A percentile compares a stretch with the other conserved stretches of the same genome.
Evolutionary conservation across 2,888 invertebrate genomes (phyloP).

Genomic region (Amaurobius ferox): DNA sequence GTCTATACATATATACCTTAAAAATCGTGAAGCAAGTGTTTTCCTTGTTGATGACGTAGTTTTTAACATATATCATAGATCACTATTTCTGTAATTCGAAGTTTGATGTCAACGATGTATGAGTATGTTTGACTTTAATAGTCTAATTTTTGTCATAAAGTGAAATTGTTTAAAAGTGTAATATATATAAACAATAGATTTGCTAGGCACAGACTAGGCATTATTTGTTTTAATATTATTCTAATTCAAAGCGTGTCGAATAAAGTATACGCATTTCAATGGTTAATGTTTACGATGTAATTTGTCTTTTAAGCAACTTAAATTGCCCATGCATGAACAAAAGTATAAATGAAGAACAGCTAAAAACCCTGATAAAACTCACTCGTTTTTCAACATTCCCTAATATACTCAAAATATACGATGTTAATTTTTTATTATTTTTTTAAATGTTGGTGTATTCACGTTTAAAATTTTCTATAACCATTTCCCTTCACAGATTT

Average conservation of each 20-base stretch:
- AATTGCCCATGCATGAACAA: not conserved
- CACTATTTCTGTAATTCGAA: not conserved
- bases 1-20: constrained; percentile 8
- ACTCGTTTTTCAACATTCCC: too few species aligned
- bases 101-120: constrained; percentile 6
- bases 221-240: not conserved
- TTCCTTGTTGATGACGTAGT: constrained; percentile 5
- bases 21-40: not conserved
- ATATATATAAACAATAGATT: too few species aligned
- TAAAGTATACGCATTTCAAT: not conserved
- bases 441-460: too few species aligned
- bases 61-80: not conserved
- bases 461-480: too few species aligned
- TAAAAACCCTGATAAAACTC: too few species aligned
- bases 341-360: not conserved
- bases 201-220: not conserved
- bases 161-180: not conserved
- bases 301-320: not conserved
- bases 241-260: not conserved
- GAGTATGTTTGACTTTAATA: not conserved
- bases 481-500: too few species aligned
- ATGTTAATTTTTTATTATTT: too few species aligned
- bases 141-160: not conserved
- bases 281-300: not conserved
- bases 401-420: too few species aligned